Base-by-base conservation (phyloP, 2,888 invertebrate genomes). In the Tinea semifulvella region DNA sequence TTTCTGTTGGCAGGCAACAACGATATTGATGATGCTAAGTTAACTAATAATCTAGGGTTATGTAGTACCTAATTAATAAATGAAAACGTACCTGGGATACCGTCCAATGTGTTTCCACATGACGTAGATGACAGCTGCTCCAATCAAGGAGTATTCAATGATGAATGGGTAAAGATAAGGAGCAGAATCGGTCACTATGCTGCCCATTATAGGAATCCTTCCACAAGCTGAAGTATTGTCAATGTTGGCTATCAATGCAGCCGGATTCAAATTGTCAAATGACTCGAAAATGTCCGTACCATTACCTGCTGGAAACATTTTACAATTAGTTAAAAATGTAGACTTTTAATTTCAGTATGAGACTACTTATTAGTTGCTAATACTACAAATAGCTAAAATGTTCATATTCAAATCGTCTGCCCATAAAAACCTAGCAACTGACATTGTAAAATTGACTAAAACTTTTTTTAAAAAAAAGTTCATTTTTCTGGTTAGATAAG, bases 101-200 rank as follows among this genome's bases (percentile, higher is more conserved):
- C 92, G 88, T 47, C 94, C 94, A 68, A 95, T 94, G 64, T 94
- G 94, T 65, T 92, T 91, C 96, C 96, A 97, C 94, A 96, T 96
- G 44, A 96, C 92, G 68, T 94, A 96, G 58, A 96, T 90, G 28
- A 97, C 96, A 43, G 96, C 94, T 42, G 96, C 95, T 14, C 96
- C 96, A 60, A 98, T 95, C 52, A 97, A 81, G 50, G 96, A 95
- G 76, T 97, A 97, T 67, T 97, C 94, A 59, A 97, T 94, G 60
- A 96, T 95, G 73, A 96, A 96, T 1, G 97, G 97, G 75, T 94
- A 98, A 43, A 97, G 84, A 69, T 95, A 97, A 1, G 97, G 97
- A 7, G 96, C 94, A 0, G 96, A 92, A 63, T 95, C 95, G 58
- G 92, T 88, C 6, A 96, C 94, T 56, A 96, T 94, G 40, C 89